Base-by-base conservation (phyloP, 2,113 vertebrate genomes). In the Amazona vittata region DNA sequence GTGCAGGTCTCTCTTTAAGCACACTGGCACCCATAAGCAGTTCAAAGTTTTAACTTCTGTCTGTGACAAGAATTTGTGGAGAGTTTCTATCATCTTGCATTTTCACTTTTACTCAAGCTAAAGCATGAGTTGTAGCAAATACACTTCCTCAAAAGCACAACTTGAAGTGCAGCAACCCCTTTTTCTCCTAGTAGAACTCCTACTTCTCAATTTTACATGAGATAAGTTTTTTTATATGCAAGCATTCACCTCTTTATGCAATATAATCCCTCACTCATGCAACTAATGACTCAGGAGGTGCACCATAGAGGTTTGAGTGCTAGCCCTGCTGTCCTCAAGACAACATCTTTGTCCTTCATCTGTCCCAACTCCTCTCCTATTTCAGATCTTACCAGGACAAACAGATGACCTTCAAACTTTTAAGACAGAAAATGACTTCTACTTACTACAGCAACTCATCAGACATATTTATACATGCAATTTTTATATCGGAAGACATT, bases 41-140 rank as follows among this genome's bases (percentile, higher is more conserved):
- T 10, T 74, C 28, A 62, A 74, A 44, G 14, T 28, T 84, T 29
- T 55, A 39, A 53, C 16, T 41, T 84, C 14, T 44, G 7, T 25
- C 70, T 3, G 3, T 4, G 12, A 25, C 70, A 71, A 64, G 70
- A 79, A 44, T 29, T 35, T 43, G 10, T 2, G 18, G 8, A 18
- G 24, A 25, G 24, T 52, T 94, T 90, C n/a, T 63, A 2, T 4
- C 41, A 2, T 3, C 41, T 65, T 0, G 0, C 29, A 5, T 77
- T 91, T 89, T 89, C n/a, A 28, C 46, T 83, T 84, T 75, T 49
- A 28, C 16, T 74, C 37, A 69, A 64, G 11, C 13, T 68, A 31
- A 52, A 83, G 68, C 49, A 33, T 0, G 55, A 74, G 15, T 0
- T n/a, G 29, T 2, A 84, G 41, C 68, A 83, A 50, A 73, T 16